phyloP scores from a whole-genome alignment of 2,797 vertebrate genomes.

The Sebastes iracundus region DNA sequence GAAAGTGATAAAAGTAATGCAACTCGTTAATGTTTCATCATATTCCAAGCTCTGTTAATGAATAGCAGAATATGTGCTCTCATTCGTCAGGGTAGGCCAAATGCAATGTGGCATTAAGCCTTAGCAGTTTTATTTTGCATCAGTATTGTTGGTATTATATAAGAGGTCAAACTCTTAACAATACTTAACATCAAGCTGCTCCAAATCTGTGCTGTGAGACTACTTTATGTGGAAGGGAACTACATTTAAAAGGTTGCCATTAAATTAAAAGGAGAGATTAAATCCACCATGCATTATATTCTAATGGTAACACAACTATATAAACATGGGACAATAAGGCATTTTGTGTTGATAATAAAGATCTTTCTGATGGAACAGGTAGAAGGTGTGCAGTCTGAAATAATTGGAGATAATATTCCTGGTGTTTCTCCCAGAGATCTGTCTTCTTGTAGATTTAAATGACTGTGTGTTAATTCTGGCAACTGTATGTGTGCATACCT shows the following conservation, averaged over 20 bases:
- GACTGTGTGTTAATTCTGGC: neutral
- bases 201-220: constrained; percentile 15
- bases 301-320: neutral
- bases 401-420: neutral
- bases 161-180: constrained; percentile 41
- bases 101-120: constrained; percentile 8
- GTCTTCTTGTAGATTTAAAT: neutral
- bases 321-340: neutral
- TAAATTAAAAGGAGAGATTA: constrained; percentile 12
- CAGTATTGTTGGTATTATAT: constrained; percentile 14
- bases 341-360: neutral
- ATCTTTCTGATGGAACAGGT: neutral
- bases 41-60: constrained; percentile 2
- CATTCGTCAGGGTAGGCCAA: neutral
- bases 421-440: neutral
- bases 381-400: neutral
- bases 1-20: neutral
- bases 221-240: constrained; percentile 13
- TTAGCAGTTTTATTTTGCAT: constrained; percentile 20
- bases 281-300: neutral
- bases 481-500: neutral
- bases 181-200: constrained; percentile 32
- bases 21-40: neutral
- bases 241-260: neutral
- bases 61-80: constrained; percentile 3